Conservation (phyloP, 2,113 vertebrate genomes). For the Pycnonotus jocosus region DNA sequence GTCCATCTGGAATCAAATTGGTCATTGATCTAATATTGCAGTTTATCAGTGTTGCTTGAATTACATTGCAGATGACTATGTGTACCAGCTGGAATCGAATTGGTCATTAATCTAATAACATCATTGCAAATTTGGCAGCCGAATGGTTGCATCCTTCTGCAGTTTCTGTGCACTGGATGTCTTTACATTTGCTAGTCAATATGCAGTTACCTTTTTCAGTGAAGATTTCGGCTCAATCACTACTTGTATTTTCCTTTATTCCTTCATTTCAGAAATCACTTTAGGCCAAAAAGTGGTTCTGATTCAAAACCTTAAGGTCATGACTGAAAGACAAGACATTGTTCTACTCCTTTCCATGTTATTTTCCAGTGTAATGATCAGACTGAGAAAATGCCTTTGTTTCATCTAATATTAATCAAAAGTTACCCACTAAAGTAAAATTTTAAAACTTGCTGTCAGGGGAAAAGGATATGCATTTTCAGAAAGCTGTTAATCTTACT, state of each 20-base stretch:
- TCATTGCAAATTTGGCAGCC: not conserved
- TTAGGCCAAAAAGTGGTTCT: not conserved
- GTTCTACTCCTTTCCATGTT: not conserved
- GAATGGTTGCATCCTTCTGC: not conserved
- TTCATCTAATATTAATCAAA: not conserved
- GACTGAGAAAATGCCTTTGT: not conserved
- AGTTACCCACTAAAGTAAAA: not conserved
- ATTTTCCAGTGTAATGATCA: not conserved
- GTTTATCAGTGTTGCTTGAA: conserved; percentile 8
- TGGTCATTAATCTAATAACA: conserved; percentile 24
- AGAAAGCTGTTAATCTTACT: not conserved
- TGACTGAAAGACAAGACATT: not conserved
- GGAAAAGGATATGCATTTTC: not conserved
- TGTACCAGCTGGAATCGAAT: conserved; percentile 19
- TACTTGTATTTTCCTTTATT: not conserved
- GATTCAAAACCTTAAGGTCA: not conserved
- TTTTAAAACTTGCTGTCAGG: not conserved
- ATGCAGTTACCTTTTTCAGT: not conserved
- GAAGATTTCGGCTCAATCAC: not conserved
- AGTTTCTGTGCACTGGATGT: not conserved
- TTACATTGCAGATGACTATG: not conserved
- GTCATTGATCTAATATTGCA: conserved; percentile 48
- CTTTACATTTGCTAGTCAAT: not conserved
- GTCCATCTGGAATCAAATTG: conserved; percentile 44
- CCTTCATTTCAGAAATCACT: not conserved